These are phyloP conservation scores for Melanogrammus aeglefinus DNA, from an alignment of 2,797 vertebrate genomes.

Conservation along the genomic window DNA sequence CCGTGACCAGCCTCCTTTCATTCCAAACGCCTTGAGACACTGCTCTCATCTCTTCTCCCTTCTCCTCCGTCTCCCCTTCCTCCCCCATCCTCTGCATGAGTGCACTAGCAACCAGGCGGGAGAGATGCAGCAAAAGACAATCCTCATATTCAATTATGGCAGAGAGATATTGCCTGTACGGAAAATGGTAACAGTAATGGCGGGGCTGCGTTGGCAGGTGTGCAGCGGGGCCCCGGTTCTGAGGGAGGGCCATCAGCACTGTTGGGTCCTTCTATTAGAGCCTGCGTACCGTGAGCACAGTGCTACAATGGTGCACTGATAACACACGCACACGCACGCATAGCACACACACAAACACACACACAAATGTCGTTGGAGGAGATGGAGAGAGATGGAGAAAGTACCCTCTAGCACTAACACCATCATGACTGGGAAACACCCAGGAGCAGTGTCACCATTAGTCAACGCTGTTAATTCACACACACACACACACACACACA, in stretches of 20 bases:
- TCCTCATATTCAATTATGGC: constrained; percentile 71
- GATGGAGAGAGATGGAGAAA: too few relatives aligned
- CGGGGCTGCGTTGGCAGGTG: constrained; percentile 57
- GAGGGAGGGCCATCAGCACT: constrained; percentile 53
- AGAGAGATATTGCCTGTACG: constrained; percentile 62
- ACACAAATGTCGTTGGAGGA: not conserved
- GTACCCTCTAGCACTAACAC: too few relatives aligned
- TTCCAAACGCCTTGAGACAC: not conserved
- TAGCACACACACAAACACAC: constrained; percentile 17
- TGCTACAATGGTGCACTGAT: constrained; percentile 46
- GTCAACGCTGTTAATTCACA: not conserved
- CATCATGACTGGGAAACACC: too few relatives aligned
- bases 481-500: constrained; percentile 7
- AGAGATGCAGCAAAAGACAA: constrained; percentile 56
- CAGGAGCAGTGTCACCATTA: not conserved
- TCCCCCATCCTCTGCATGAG: constrained; percentile 1
- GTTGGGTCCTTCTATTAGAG: constrained; percentile 61
- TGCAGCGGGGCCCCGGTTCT: constrained; percentile 41
- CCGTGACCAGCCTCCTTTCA: not conserved
- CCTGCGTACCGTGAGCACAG: constrained; percentile 35
- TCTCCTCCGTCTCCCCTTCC: not conserved
- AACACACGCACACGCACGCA: constrained; percentile 20
- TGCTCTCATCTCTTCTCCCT: not conserved
- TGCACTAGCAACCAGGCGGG: constrained; percentile 31
- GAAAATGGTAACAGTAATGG: constrained; percentile 69